Evolutionary conservation across 2,113 vertebrate species (phyloP), one percentile per base, ranked within the genome.

Genomic region (Cettia cetti): DNA sequence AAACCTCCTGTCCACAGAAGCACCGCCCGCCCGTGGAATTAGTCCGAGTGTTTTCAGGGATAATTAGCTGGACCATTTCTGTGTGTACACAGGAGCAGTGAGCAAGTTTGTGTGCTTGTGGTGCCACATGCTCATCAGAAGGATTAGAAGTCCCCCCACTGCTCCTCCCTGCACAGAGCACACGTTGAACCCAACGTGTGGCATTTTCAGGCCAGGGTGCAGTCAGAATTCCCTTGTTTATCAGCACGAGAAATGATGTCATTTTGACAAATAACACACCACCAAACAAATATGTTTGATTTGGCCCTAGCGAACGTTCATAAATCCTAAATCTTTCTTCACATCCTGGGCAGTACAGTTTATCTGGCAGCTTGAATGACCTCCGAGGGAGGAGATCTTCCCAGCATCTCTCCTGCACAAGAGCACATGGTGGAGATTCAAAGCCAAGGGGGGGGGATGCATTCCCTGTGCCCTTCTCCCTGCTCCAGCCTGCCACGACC

Each of bases 271-370:
- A 96, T 90, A 96, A 86, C 94, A 93, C 80, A 82, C 88, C 86
- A 89, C 88, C 89, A 96, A 96, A 93, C 95, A 97, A 93, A 89
- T 93, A 94, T 94, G 95, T 96, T 96, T 96, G 92, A 96, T 92
- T 94, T 96, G 95, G 95, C 95, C 90, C 53, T 65, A 13, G 77
- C 1, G 0, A 79, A 18, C 2, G 37, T 86, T 81, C 95, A 96
- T 96, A 96, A 96, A 96, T 90, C 76, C 95, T 94, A 86, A 93
- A 94, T 94, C 90, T 95, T 96, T 96, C 94, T 68, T 94, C 93
- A 90, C 94, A 90, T 93, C 82, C 88, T 90, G 94, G 90, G 94
- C 95, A 94, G 88, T 52, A 68, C 82, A 86, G 79, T 92, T 95
- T 82, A 92, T 92, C 92, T 90, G 94, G 87, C 94, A 93, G 85